phyloP scores from a whole-genome alignment of 1,140 invertebrate species.

The Drosophila nannoptera region DNA sequence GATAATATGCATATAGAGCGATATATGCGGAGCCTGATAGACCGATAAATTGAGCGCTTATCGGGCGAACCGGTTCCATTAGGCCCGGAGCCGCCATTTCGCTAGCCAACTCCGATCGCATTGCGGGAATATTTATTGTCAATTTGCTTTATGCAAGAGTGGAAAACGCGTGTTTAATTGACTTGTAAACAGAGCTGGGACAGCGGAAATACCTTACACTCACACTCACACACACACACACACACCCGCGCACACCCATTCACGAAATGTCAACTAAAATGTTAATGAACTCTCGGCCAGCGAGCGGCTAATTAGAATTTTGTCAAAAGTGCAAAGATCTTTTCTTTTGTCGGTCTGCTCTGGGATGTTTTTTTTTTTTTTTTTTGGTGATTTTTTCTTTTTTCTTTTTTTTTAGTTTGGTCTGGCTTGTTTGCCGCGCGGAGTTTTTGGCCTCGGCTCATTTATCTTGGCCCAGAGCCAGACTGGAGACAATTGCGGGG shows the following conservation, averaged over 20 bases:
- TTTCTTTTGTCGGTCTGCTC: constrained; percentile 21
- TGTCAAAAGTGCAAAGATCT: constrained; percentile 49
- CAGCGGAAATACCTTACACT: constrained; percentile 29
- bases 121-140: constrained; percentile 41
- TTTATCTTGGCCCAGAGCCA: constrained; percentile 58
- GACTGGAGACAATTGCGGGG: constrained; percentile 58
- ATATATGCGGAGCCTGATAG: constrained; percentile 35
- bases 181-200: constrained; percentile 40
- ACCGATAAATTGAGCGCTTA: constrained; percentile 71
- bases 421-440: constrained; percentile 1
- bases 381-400: too few species aligned
- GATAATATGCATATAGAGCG: constrained; percentile 3
- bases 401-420: too few species aligned
- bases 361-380: too few species aligned
- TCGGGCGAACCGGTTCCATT: constrained; percentile 72
- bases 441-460: constrained; percentile 41
- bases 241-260: neutral
- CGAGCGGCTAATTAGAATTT: constrained; percentile 43
- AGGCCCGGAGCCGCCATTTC: constrained; percentile 31
- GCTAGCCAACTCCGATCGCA: constrained; percentile 6
- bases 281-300: constrained; percentile 40
- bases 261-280: constrained; percentile 23
- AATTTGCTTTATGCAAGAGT: constrained; percentile 38
- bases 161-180: constrained; percentile 36
- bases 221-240: neutral